Evolutionary conservation across 2,888 invertebrate species (phyloP).

Genomic region (Megaustenia siamemsis): DNA sequence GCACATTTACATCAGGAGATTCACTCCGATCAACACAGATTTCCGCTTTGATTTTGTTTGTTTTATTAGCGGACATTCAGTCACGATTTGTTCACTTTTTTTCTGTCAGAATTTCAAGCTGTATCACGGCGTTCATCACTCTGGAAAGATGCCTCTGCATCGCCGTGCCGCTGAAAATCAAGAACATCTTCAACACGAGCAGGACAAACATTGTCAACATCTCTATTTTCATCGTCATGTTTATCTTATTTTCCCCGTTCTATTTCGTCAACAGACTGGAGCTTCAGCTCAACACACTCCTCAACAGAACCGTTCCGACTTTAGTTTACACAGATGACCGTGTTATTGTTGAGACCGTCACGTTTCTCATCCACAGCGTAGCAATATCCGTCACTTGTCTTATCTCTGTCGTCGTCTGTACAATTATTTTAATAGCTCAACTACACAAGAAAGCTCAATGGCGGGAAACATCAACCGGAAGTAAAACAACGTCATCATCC

Average conservation of each 20-base stretch:
- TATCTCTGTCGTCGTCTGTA: background rate
- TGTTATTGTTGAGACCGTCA: background rate
- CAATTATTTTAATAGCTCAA: background rate
- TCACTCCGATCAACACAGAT: too few relatives aligned
- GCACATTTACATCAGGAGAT: too few relatives aligned
- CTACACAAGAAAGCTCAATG: background rate
- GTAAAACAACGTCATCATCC: background rate
- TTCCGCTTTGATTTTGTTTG: too few relatives aligned
- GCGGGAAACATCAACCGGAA: background rate
- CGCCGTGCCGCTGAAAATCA: background rate
- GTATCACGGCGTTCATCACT: background rate
- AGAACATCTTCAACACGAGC: background rate
- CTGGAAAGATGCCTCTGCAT: background rate
- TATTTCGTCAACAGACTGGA: conserved; percentile 14
- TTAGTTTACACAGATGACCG: background rate
- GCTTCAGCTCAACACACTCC: too few relatives aligned
- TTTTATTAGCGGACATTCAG: too few relatives aligned
- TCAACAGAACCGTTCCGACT: background rate
- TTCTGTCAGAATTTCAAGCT: background rate
- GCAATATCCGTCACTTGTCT: background rate
- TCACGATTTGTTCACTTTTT: too few relatives aligned
- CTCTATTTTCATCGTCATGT: conserved; percentile 5
- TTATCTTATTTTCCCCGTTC: background rate
- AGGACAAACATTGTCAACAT: background rate
- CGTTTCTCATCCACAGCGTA: background rate